A percentile compares a stretch with the other conserved stretches of the same genome.
Evolutionary conservation across 2,797 vertebrate genomes (phyloP).

Genomic region (Muscicapa comitata): DNA sequence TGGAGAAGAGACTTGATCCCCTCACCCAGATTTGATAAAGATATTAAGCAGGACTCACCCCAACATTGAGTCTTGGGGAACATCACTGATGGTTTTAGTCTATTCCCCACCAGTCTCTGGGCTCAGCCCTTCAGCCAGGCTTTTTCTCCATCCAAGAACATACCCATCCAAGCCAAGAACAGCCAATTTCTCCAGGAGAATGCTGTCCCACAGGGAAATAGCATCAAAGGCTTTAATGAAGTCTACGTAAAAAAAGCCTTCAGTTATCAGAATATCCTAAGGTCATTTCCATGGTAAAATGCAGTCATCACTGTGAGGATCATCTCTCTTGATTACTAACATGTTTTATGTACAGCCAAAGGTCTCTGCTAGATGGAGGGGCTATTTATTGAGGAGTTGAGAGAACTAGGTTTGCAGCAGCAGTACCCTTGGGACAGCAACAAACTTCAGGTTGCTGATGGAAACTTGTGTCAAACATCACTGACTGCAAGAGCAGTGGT

Average conservation of each 20-base stretch:
- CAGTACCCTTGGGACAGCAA: not conserved
- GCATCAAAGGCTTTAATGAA: not conserved
- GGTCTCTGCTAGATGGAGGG: not conserved
- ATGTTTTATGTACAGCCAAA: not conserved
- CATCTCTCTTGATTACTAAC: not conserved
- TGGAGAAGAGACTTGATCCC: not conserved
- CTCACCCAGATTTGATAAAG: not conserved
- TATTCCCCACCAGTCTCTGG: too few species aligned
- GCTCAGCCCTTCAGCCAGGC: fast-evolving
- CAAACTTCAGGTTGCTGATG: not conserved
- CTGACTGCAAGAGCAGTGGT: not conserved
- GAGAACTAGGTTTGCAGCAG: not conserved
- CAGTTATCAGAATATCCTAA: not conserved
- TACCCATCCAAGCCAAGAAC: not conserved
- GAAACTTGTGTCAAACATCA: not conserved
- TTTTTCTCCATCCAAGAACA: not conserved
- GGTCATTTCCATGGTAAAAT: not conserved
- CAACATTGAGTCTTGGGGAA: not conserved
- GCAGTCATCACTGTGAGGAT: not conserved
- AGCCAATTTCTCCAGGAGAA: not conserved
- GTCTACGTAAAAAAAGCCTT: not conserved
- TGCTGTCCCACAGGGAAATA: not conserved
- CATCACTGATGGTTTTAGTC: fast-evolving
- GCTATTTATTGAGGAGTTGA: not conserved
- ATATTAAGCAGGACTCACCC: fast-evolving